Evolutionary conservation across 1,140 invertebrate species (phyloP).

Genomic region (Camponotus floridanus): DNA sequence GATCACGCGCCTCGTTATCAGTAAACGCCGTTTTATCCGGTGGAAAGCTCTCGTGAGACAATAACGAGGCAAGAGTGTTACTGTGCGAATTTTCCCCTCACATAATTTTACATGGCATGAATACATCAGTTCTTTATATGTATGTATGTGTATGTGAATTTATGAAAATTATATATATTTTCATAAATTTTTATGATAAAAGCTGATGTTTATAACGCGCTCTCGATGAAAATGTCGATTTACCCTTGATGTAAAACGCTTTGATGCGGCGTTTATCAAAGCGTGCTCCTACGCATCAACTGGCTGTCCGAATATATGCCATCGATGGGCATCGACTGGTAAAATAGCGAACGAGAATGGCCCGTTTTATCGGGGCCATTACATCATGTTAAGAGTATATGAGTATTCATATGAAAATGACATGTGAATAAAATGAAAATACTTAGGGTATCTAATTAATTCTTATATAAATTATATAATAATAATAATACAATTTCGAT

Average conservation of each 20-base stretch:
- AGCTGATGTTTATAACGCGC: conserved; percentile 8
- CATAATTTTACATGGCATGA: conserved; percentile 23
- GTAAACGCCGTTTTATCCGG: conserved; percentile 33
- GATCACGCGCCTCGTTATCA: conserved; percentile 49
- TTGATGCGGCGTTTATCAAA: conserved; percentile 61
- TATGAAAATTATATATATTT: conserved; percentile 8
- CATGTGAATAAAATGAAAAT: neutral
- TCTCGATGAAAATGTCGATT: conserved; percentile 56
- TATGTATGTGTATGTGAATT: neutral
- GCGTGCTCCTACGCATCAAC: conserved; percentile 46
- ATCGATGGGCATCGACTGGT: conserved; percentile 51
- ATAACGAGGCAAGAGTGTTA: conserved; percentile 20
- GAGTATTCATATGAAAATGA: neutral
- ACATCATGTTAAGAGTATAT: conserved; percentile 16
- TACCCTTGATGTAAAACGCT: conserved; percentile 51
- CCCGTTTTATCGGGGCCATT: conserved; percentile 34
- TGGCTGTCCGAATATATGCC: conserved; percentile 30
- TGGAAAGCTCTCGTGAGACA: conserved; percentile 19
- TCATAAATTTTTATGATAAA: conserved; percentile 48
- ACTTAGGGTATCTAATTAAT: conserved; percentile 8
- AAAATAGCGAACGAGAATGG: conserved; percentile 48
- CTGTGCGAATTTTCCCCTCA: conserved; percentile 3
- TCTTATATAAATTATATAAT: neutral
- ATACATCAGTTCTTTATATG: conserved; percentile 4
- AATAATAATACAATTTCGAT: neutral